phyloP scores from a whole-genome alignment of 2,888 invertebrate species.

The Drosophila dives region DNA sequence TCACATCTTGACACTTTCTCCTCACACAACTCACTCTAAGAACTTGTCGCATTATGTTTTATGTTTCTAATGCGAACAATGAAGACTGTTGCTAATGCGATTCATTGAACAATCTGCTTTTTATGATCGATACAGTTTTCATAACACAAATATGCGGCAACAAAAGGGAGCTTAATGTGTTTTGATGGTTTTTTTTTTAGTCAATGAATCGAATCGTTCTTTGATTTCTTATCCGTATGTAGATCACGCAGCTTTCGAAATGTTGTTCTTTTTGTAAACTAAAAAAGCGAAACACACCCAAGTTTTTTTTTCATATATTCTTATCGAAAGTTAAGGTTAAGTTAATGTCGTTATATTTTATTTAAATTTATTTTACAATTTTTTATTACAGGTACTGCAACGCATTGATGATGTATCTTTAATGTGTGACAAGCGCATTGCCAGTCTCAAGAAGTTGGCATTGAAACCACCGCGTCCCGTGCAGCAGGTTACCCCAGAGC shows the following conservation, averaged over 20 bases:
- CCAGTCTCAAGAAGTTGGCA: conserved; percentile 89
- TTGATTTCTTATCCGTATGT: conserved; percentile 8
- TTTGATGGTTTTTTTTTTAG: background rate
- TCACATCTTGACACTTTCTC: conserved; percentile 48
- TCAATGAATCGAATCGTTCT: background rate
- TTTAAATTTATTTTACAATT: conserved; percentile 1
- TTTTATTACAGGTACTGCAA: conserved; percentile 90
- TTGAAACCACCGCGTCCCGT: conserved; percentile 91
- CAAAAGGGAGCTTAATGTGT: conserved; percentile 41
- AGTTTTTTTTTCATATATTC: background rate
- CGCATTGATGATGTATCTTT: conserved; percentile 96
- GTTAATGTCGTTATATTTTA: background rate
- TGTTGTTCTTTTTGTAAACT: background rate
- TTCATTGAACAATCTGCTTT: conserved; percentile 23
- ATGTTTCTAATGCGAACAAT: conserved; percentile 22
- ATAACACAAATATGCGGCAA: conserved; percentile 16
- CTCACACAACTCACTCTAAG: conserved; percentile 21
- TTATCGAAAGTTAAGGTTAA: background rate
- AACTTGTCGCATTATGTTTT: conserved; percentile 22
- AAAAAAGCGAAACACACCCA: background rate
- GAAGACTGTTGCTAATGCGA: background rate
- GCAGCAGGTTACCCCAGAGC: conserved; percentile 92
- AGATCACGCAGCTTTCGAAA: conserved; percentile 32
- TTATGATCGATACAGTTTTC: conserved; percentile 19
- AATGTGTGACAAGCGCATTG: conserved; percentile 95